Percentiles rank a stretch among this genome's conserved stretches.
Evolutionary conservation across 2,888 invertebrate species (phyloP).

Genomic region (Pegoplata infirma): DNA sequence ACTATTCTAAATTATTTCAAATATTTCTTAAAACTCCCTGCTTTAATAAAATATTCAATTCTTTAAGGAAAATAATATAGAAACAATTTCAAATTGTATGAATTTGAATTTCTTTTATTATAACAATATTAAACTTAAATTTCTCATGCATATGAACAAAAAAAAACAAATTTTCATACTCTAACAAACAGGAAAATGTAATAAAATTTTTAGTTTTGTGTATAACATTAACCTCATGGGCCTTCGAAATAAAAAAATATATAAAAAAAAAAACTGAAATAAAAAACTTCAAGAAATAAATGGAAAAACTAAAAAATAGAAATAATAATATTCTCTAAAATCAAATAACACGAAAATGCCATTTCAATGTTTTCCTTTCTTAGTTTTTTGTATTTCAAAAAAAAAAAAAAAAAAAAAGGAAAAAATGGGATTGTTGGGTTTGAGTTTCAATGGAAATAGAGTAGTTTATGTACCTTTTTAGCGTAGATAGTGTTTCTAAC

Average conservation of each 20-base stretch:
- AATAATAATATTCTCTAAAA: constrained; percentile 45
- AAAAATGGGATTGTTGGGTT: background rate
- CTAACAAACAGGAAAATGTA: constrained; percentile 37
- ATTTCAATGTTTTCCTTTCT: constrained; percentile 37
- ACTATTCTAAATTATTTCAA: too few species aligned
- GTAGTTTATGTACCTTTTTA: background rate
- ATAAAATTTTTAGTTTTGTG: constrained; percentile 34
- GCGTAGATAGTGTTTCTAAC: background rate
- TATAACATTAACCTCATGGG: constrained; percentile 26
- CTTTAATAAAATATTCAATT: background rate
- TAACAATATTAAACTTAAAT: constrained; percentile 30
- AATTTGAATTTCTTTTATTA: background rate
- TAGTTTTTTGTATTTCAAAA: constrained; percentile 21
- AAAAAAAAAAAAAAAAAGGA: too few species aligned
- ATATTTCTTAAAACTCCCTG: too few species aligned
- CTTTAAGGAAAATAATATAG: background rate
- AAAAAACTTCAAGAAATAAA: constrained; percentile 29
- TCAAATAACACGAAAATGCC: constrained; percentile 55
- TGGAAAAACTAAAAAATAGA: constrained; percentile 8
- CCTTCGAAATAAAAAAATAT: constrained; percentile 7
- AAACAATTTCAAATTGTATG: constrained; percentile 40
- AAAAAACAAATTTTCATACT: constrained; percentile 52
- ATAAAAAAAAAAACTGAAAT: constrained; percentile 10
- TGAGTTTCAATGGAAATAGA: background rate
- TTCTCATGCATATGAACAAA: background rate